Conservation (phyloP, 2,888 invertebrate genomes). For the Apodemia mormo region DNA sequence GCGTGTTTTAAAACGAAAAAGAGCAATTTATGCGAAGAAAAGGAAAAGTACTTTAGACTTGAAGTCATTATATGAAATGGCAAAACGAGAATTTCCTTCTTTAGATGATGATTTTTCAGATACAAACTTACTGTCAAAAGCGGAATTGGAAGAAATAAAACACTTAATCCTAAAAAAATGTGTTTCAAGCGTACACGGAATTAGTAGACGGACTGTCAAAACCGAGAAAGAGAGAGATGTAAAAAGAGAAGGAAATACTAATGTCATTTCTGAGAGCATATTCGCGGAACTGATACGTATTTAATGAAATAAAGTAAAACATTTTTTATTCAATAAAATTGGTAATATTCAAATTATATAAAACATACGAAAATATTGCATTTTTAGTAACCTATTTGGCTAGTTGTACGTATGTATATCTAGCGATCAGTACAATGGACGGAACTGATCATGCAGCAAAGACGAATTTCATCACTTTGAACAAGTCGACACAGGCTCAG, state of each 20-base stretch:
- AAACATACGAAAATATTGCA: too few species aligned
- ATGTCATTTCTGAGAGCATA: constrained; percentile 53
- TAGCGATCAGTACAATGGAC: too few species aligned
- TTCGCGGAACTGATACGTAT: constrained; percentile 45
- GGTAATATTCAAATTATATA: too few species aligned
- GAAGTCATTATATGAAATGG: constrained; percentile 61
- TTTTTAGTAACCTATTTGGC: too few species aligned
- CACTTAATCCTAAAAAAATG: constrained; percentile 56
- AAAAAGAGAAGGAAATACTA: constrained; percentile 24
- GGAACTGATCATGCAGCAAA: too few species aligned
- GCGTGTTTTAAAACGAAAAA: constrained; percentile 53
- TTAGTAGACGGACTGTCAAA: constrained; percentile 52
- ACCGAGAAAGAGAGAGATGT: constrained; percentile 27
- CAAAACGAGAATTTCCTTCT: constrained; percentile 46
- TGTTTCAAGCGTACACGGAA: constrained; percentile 56
- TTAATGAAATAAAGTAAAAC: not conserved
- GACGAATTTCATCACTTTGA: too few species aligned
- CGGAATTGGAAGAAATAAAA: constrained; percentile 60
- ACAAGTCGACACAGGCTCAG: too few species aligned
- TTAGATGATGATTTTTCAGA: constrained; percentile 47
- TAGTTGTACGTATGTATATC: too few species aligned
- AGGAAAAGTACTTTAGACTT: constrained; percentile 52
- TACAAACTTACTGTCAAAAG: constrained; percentile 53
- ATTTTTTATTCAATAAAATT: not conserved
- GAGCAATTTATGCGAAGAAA: constrained; percentile 44